Percentiles rank a stretch among this genome's conserved stretches.
phyloP scores from a whole-genome alignment of 37 sponge, comb jelly and placozoan species.

The Beroe ovata region DNA sequence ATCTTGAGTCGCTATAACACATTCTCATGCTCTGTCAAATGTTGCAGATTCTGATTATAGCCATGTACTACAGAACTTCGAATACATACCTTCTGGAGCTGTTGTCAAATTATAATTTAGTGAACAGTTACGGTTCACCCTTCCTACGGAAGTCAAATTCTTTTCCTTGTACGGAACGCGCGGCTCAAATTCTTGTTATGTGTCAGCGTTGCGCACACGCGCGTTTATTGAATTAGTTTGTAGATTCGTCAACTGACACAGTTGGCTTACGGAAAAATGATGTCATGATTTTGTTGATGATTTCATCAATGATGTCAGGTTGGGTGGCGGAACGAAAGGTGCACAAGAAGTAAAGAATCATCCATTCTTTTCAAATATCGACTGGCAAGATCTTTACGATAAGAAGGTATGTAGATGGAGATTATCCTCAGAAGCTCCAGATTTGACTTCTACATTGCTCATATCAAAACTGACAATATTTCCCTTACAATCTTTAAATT shows the following conservation, averaged over 20 bases:
- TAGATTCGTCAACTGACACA: background rate
- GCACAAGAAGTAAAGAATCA: conserved; percentile 83
- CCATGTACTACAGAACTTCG: too few species aligned
- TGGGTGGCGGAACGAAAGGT: conserved; percentile 84
- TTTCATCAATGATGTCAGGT: conserved; percentile 69
- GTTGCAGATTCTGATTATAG: too few species aligned
- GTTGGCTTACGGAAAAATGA: too few species aligned
- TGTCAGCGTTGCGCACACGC: conserved; percentile 19
- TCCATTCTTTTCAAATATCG: conserved; percentile 73
- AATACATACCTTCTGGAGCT: too few species aligned
- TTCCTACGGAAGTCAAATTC: conserved; percentile 16
- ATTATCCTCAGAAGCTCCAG: too few species aligned
- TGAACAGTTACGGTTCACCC: background rate
- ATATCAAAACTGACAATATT: too few species aligned
- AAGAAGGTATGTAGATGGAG: too few species aligned
- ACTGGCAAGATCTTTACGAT: conserved; percentile 84
- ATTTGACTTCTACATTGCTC: too few species aligned
- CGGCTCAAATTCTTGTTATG: background rate
- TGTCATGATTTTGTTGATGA: background rate
- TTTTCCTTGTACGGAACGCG: background rate
- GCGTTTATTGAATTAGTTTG: background rate
- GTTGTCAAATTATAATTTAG: background rate
- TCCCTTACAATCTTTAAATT: too few species aligned
- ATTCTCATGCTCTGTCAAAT: too few species aligned
- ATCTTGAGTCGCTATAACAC: too few species aligned